Conservation (phyloP, 2,888 invertebrate genomes). For the Mactromeris polynyma region DNA sequence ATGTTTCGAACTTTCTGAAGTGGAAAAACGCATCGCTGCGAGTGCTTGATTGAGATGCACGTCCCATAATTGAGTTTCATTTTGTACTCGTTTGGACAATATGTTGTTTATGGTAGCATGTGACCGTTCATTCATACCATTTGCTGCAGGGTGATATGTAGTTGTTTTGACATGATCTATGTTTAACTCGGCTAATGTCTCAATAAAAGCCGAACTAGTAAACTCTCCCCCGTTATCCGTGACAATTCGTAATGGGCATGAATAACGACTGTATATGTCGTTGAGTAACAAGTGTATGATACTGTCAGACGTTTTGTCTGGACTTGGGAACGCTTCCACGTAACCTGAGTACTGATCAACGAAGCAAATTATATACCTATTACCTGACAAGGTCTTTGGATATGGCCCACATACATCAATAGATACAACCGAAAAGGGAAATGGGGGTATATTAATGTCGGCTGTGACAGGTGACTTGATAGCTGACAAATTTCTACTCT, state of each 20-base stretch:
- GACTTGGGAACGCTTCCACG: slow-evolving; percentile 45
- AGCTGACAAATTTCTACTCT: slow-evolving; percentile 31
- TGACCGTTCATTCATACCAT: slow-evolving; percentile 36
- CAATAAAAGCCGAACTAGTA: slow-evolving; percentile 28
- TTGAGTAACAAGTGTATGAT: slow-evolving; percentile 44
- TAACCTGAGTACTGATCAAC: slow-evolving; percentile 43
- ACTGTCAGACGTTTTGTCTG: slow-evolving; percentile 43
- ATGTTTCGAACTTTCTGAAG: slow-evolving; percentile 52
- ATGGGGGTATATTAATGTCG: slow-evolving; percentile 64
- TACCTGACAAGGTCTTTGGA: slow-evolving; percentile 33
- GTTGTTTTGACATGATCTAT: slow-evolving; percentile 43
- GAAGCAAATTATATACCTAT: slow-evolving; percentile 56
- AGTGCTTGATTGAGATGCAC: slow-evolving; percentile 57
- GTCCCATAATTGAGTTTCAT: slow-evolving; percentile 54
- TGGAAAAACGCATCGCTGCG: slow-evolving; percentile 55
- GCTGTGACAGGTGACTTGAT: slow-evolving; percentile 44
- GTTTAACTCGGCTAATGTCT: slow-evolving; percentile 41
- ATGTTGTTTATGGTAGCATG: slow-evolving; percentile 53
- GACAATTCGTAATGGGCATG: slow-evolving; percentile 44
- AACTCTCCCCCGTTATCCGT: slow-evolving; percentile 54
- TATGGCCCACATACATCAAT: slow-evolving; percentile 52
- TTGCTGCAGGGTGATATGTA: slow-evolving; percentile 36
- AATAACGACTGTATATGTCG: slow-evolving; percentile 47
- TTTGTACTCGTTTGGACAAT: slow-evolving; percentile 38
- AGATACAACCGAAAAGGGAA: slow-evolving; percentile 25